phyloP scores from a whole-genome alignment of 2,113 vertebrate species.

The Murina feae region DNA sequence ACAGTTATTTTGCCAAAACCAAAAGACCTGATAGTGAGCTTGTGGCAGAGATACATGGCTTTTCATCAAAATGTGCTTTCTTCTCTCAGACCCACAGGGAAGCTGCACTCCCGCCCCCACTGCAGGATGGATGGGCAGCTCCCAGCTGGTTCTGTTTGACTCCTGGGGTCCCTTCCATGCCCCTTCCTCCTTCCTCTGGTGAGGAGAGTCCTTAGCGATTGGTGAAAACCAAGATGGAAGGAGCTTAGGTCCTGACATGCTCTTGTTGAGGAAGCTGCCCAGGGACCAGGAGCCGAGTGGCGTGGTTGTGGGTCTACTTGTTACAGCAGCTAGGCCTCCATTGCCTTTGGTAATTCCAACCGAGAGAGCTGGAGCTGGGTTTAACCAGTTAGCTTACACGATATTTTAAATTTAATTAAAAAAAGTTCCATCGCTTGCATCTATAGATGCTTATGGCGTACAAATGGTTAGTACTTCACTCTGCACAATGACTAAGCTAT shows the following conservation, averaged over 20 bases:
- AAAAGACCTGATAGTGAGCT: neutral
- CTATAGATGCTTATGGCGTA: no score
- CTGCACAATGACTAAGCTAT: neutral
- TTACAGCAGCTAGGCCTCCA: neutral
- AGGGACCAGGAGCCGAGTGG: rapidly evolving
- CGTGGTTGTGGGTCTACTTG: neutral
- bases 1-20: neutral
- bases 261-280: neutral
- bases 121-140: neutral
- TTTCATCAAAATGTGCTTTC: neutral
- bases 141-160: neutral
- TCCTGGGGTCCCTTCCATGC: neutral
- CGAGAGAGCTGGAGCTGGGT: neutral
- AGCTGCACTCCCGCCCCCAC: neutral
- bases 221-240: neutral
- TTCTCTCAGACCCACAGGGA: neutral
- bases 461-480: neutral
- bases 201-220: neutral
- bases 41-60: neutral
- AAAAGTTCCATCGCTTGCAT: no score
- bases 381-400: neutral
- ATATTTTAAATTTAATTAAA: no score
- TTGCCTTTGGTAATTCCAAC: neutral
- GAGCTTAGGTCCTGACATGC: neutral
- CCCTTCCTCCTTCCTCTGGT: neutral